Evolutionary conservation across 2,797 vertebrate genomes (phyloP), one percentile per base, ranked within the genome.

Genomic region (Lepus oiostolus): DNA sequence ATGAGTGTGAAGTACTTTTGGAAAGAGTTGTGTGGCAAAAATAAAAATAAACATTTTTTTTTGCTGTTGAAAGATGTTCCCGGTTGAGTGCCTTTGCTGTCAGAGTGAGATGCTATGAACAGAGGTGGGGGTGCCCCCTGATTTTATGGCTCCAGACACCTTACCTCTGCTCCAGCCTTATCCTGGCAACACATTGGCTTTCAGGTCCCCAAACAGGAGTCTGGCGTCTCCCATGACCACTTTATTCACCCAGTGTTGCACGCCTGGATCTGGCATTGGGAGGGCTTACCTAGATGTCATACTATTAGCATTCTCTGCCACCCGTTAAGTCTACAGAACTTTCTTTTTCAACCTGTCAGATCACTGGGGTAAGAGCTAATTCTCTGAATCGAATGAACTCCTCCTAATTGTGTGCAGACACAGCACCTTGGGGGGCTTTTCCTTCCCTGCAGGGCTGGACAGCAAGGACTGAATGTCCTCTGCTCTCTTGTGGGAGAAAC

Each of bases 11-110:
- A 81, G 12, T 32, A 76, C 16, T 70, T 94, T 81, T 74, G 87
- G 58, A 96, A 96, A n/a, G 24, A 91, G 85, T 94, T 95, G 30
- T 82, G 50, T 68, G 92, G 35, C 19, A 28, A 70, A 77, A 72
- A 75, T 54, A 85, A 88, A 83, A 92, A 95, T 94, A 97, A 97
- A 95, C 70, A 30, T 82, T 76, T 81, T 88, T 88, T 76, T 80
- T 92, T 91, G 42, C 28, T 54, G 83, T 87, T 96, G 60, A 65
- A 89, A 89, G 93, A 62, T 47, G 68, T 17, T 68, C 28, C 87
- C 54, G 3, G 0, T 26, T 47, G 42, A 47, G 58, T 88, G 71
- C 13, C 50, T 17, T 22, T 38, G 54, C 58, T 77, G 54, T 12
- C 17, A 60, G 19, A 30, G 21, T 63, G 38, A 81, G 60, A 58